Evolutionary conservation across 2,888 invertebrate species (phyloP), one percentile per base, ranked within the genome.

Genomic region (Cephus runcator): DNA sequence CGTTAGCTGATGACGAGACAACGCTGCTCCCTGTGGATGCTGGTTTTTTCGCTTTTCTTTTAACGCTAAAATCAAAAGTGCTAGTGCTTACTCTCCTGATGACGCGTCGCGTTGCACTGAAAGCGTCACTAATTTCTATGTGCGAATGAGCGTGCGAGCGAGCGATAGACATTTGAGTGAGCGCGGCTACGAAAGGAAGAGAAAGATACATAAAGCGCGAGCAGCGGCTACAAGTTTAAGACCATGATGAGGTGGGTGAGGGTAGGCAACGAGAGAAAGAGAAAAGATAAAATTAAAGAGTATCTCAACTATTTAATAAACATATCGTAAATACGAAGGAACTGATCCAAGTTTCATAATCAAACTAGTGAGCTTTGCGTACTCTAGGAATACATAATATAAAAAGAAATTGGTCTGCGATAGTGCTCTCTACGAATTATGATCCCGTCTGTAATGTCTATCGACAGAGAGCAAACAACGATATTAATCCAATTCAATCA

Each of bases 11-110:
- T 23, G 74, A 11, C 9, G 74, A 35, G 31, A 34, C 31, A 12
- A 71, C 31, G 71, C 33, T 34, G 31, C 33, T 71, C 23, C 56
- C 56, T 9, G 56, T 23, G 6, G 56, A 2, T 34, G 31, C 71
- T 34, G 71, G 80, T 80, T 90, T 89, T 83, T 88, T 90, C 78
- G 81, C 81, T 83, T 90, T 90, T 86, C 88, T 89, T 82, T 90
- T 90, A 77, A 83, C 83, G 79, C 90, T 90, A 85, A 74, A 90
- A 90, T 80, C 83, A 87, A 79, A 81, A 76, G 79, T 71, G 15
- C 31, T 77, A 75, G 69, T 73, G 77, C 75, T 78, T 75, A 78
- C 69, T 56, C 34, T 56, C 23, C 30, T 73, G 79, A 40, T 34
- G 78, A 78, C 75, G 77, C 31, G 71, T 71, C 33, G 31, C 71